Percentiles rank a stretch among this genome's conserved stretches.
Conservation (phyloP, 2,113 vertebrate genomes). For the Rynchops niger region DNA sequence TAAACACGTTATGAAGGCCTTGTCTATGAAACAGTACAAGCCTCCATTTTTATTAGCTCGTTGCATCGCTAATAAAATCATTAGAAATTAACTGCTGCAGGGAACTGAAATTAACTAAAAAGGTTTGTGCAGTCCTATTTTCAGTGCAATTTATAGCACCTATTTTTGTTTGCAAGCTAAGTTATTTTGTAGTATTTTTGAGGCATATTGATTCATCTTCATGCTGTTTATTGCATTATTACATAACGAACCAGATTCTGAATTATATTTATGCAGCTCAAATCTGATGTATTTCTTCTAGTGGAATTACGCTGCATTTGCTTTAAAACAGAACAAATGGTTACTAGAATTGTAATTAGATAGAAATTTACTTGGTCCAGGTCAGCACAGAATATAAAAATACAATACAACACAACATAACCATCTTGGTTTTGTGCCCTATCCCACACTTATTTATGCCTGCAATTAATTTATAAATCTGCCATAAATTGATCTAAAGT, state of each 20-base stretch:
- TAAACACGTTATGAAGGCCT: neutral
- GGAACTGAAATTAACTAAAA: neutral
- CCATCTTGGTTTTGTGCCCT: neutral
- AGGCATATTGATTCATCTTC: neutral
- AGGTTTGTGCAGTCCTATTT: neutral
- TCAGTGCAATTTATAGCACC: neutral
- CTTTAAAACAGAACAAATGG: neutral
- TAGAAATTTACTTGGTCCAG: neutral
- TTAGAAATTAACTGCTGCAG: neutral
- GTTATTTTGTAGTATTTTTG: neutral
- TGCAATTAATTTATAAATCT: neutral
- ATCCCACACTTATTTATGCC: neutral
- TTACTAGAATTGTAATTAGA: neutral
- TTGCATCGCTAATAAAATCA: conserved; percentile 48
- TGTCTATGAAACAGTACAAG: neutral
- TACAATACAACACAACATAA: neutral
- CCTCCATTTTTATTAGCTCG: conserved; percentile 46
- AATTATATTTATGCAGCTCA: neutral
- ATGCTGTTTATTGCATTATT: neutral
- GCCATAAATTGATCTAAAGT: neutral
- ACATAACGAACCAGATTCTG: neutral
- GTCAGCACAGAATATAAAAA: neutral
- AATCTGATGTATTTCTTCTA: neutral
- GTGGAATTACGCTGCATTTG: neutral
- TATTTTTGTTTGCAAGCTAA: neutral